Evolutionary conservation across 2,797 vertebrate species (phyloP), one percentile per base, ranked within the genome.

Genomic region (Hemibagrus guttatus): DNA sequence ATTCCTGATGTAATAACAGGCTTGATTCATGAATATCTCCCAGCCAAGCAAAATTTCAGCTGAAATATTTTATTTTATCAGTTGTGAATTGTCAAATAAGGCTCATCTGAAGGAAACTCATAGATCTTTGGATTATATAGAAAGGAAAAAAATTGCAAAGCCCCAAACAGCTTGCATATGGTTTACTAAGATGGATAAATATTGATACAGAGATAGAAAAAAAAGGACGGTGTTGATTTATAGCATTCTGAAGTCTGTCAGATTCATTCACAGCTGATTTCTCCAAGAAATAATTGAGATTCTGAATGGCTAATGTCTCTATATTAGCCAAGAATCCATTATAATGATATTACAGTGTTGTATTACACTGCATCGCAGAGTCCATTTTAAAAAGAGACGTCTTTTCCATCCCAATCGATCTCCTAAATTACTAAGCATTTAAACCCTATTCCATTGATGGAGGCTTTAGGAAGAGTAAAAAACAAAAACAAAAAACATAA

Each of bases 171-270:
- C 76, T 23, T 39, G 21, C n/a, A 66, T 26, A 35, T 72, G 23
- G 19, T 74, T 72, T 66, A 46, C 66, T 69, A 72, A 81, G 31
- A 80, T 75, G 61, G 74, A 87, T 26, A 59, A 76, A 64, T 81
- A 85, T 23, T 31, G 5, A 52, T 42, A n/a, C 4, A 2, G 31
- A 19, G 23, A 16, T 19, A 2, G 39, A 76, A 8, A 74, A 28
- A 81, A 71, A 61, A 9, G 11, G 12, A 75, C 71, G 35, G 11
- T 26, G 54, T 42, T 35, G 19, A 17, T 58, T 28, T 19, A 54
- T 52, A 76, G n/a, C 7, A 2, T n/a, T 74, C n/a, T 74, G 23
- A 74, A 74, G 52, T 52, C 26, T 75, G 49, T 54, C 12, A 26
- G 72, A 54, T 28, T 75, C 26, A 19, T 17, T 52, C 72, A 52